Conservation (phyloP, 2,797 vertebrate genomes). For the Mycteria americana region DNA sequence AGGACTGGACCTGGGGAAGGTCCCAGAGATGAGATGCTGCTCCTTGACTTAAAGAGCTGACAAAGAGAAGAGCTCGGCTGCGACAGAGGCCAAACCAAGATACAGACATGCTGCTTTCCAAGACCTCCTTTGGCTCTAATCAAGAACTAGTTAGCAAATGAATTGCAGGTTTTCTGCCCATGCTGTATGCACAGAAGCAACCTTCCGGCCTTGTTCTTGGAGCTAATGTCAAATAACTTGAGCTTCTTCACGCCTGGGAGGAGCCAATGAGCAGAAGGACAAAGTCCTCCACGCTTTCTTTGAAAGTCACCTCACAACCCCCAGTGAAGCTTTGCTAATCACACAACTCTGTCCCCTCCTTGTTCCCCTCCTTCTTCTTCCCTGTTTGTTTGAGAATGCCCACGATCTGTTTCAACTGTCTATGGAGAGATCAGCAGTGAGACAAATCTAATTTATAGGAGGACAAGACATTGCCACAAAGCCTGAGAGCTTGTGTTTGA, state of each 20-base stretch:
- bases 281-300: neutral
- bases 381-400: fast-evolving
- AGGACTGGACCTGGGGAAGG: neutral
- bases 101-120: neutral
- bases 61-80: neutral
- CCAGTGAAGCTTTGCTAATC: neutral
- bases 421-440: neutral
- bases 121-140: neutral
- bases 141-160: neutral
- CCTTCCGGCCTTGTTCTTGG: neutral
- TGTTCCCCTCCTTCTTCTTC: neutral
- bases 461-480: neutral
- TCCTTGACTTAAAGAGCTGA: neutral
- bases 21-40: neutral
- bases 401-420: neutral
- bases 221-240: neutral
- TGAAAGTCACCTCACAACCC: neutral
- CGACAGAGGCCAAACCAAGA: neutral
- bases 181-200: neutral
- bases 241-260: neutral
- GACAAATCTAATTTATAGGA: conserved; percentile 11
- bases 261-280: neutral
- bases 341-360: neutral
- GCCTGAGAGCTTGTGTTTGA: neutral
- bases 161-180: neutral